Base-by-base conservation (phyloP, 2,888 invertebrate genomes). In the Drosophila kuntzei region DNA sequence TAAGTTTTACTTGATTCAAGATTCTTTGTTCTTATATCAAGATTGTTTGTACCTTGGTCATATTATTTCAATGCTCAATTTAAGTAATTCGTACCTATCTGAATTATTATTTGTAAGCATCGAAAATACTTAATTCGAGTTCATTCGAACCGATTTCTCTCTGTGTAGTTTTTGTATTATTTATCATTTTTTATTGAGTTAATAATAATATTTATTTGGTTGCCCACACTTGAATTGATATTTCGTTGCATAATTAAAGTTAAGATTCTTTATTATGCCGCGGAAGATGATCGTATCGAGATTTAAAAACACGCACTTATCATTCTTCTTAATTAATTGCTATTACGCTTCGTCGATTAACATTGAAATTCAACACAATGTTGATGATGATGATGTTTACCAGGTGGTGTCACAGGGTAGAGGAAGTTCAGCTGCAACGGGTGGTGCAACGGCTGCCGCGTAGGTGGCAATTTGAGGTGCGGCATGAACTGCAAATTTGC, bases 261-360 rank as follows among this genome's bases (percentile, higher is more conserved):
- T 9, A 16, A 16, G 27, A 49, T 62, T 69, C 76, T 75, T 61
- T 5, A 34, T 34, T 54, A 39, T 46, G 47, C 62, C 50, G 59
- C 63, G 68, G 58, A 82, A 82, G 76, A 70, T 75, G 79, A 57
- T 50, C 50, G 67, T 62, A 79, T 75, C 79, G 54, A 63, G 50
- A 55, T 79, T 72, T 70, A 47, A 41, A 57, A 69, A 71, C 63
- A 39, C 57, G 14, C 29, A 55, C 53, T 67, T 63, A 63, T 67
- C 34, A 74, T 73, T 68, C 57, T 55, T 58, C 68, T 78, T 80
- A 85, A 89, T 85, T 82, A 81, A 85, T 87, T 81, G 74, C 69
- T 77, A 65, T 66, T 80, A 73, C 62, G 59, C 50, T 80, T 76
- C 62, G 59, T 50, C 46, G 43, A 83, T 83, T 80, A 75, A 68